Percentiles rank a stretch among this genome's conserved stretches.
These are phyloP conservation scores for Cerastis leucographa DNA, from an alignment of 2,888 invertebrate species.

Conservation along the genomic window DNA sequence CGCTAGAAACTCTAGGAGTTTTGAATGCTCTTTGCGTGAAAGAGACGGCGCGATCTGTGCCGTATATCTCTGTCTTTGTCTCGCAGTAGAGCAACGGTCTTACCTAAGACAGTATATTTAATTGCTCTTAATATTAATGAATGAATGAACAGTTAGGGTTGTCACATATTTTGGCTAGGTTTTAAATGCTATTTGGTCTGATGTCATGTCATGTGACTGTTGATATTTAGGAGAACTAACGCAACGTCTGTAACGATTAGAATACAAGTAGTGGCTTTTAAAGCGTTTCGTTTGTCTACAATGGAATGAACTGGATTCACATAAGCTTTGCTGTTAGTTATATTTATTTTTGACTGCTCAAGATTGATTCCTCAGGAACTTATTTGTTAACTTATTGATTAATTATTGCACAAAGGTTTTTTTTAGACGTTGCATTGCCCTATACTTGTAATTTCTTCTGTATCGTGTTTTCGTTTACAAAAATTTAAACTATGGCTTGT, in stretches of 20 bases:
- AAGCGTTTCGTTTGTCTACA: neutral
- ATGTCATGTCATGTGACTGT: neutral
- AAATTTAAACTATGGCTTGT: too few species aligned
- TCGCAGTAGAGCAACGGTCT: conserved; percentile 18
- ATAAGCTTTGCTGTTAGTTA: too few species aligned
- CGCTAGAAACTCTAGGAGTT: conserved; percentile 37
- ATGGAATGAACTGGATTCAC: neutral
- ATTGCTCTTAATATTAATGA: conserved; percentile 61
- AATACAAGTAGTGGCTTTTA: neutral
- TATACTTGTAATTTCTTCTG: too few species aligned
- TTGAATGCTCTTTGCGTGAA: conserved; percentile 42
- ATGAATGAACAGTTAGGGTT: conserved; percentile 42
- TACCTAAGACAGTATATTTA: conserved; percentile 52
- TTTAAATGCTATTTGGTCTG: neutral
- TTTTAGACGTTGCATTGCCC: too few species aligned
- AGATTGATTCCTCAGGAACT: neutral
- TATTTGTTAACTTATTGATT: too few species aligned
- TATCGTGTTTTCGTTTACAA: too few species aligned
- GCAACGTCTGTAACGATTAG: neutral
- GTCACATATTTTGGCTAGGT: neutral
- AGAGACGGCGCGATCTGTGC: conserved; percentile 26
- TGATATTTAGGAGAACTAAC: neutral
- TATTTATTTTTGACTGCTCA: too few species aligned
- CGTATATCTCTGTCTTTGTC: conserved; percentile 30
- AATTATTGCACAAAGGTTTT: too few species aligned